These are phyloP conservation scores for Oxygymnocypris stewartii DNA, from an alignment of 2,113 vertebrate species.

Conservation along the genomic window DNA sequence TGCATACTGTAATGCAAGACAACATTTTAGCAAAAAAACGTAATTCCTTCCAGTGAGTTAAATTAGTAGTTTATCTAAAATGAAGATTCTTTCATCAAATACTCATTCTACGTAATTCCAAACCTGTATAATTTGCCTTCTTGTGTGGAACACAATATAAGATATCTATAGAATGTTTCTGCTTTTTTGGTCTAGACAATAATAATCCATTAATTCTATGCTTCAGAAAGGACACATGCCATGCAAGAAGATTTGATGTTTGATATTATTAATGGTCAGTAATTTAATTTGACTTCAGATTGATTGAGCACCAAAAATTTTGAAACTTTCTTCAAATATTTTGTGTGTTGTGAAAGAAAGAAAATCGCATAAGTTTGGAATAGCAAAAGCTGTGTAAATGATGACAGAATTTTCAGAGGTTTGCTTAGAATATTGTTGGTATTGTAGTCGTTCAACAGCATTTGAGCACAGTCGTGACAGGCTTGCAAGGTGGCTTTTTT, in stretches of 20 bases:
- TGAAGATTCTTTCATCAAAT: background rate
- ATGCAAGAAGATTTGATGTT: background rate
- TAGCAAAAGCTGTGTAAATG: background rate
- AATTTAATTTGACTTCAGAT: background rate
- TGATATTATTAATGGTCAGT: background rate
- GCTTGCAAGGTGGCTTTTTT: constrained; percentile 5
- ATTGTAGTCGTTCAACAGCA: background rate
- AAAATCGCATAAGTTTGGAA: background rate
- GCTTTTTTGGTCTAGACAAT: background rate
- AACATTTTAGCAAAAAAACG: background rate
- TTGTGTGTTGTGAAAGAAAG: background rate
- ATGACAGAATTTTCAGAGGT: background rate
- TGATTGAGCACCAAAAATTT: background rate
- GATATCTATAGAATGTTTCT: background rate
- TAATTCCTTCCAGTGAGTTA: background rate
- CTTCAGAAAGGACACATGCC: background rate
- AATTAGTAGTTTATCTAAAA: background rate
- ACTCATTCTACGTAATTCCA: background rate
- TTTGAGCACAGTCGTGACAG: background rate
- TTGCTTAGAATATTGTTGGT: background rate
- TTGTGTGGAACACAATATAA: background rate
- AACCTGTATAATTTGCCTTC: background rate
- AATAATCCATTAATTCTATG: background rate
- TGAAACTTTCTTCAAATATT: background rate
- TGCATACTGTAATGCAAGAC: background rate